A percentile compares a stretch with the other conserved stretches of the same genome.
Conservation (phyloP, 2,113 vertebrate genomes). For the Hemibagrus wyckioides region DNA sequence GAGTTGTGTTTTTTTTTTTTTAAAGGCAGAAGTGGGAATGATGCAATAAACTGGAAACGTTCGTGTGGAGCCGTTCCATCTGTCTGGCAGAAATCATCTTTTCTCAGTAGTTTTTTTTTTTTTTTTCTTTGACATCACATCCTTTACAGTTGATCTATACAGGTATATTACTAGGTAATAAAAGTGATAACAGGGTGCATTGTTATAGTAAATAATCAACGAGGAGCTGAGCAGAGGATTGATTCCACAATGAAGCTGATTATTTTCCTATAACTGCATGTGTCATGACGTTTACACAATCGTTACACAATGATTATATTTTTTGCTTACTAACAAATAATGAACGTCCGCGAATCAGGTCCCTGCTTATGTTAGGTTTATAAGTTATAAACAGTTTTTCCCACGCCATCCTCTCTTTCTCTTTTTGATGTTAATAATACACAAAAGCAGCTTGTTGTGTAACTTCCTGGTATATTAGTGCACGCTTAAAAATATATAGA, state of each 20-base stretch:
- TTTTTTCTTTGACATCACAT: slow-evolving; percentile 26
- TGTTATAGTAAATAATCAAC: not conserved
- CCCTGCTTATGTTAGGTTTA: not conserved
- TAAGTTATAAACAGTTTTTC: not conserved
- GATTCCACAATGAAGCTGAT: not conserved
- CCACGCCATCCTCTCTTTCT: not conserved
- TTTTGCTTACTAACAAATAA: not conserved
- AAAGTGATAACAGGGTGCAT: not conserved
- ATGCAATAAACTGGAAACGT: slow-evolving; percentile 45
- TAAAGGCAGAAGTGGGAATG: slow-evolving; percentile 27
- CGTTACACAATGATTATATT: not conserved
- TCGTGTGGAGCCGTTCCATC: not conserved
- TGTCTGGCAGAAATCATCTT: not conserved
- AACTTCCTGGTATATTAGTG: not conserved
- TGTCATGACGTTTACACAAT: not conserved
- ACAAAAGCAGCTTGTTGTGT: not conserved
- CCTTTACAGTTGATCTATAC: not conserved
- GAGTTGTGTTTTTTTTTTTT: not conserved
- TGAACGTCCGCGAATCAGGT: not conserved
- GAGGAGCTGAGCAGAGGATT: not conserved
- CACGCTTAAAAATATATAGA: too few species aligned
- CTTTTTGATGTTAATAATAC: not conserved
- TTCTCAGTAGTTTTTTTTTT: slow-evolving; percentile 8
- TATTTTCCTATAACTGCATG: not conserved
- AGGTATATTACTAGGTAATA: not conserved